Conservation (phyloP, 2,113 vertebrate species). For the Puma concolor region DNA sequence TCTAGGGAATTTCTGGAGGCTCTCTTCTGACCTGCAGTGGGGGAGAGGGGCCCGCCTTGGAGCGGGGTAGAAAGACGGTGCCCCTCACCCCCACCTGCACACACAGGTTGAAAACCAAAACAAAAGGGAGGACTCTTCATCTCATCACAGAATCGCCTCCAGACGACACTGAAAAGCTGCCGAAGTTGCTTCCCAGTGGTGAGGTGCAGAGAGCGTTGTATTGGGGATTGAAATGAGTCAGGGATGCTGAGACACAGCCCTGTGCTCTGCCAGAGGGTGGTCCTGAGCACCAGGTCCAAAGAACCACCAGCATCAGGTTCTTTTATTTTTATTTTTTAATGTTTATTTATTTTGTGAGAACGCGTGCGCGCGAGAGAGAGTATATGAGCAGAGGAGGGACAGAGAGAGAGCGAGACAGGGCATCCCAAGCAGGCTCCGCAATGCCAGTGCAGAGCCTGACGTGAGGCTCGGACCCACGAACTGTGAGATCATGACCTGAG, state of each 20-base stretch:
- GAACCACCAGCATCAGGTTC: no score
- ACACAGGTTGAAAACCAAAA: background rate
- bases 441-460: no score
- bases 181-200: background rate
- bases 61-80: background rate
- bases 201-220: rapidly evolving
- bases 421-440: no score
- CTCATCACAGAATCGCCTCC: background rate
- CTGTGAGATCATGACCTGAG: no score
- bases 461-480: no score
- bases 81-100: background rate
- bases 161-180: background rate
- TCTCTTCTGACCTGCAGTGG: background rate
- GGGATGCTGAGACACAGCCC: background rate
- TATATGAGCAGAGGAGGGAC: no score
- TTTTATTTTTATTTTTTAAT: no score
- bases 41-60: background rate
- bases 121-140: background rate
- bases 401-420: no score
- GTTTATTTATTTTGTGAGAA: no score
- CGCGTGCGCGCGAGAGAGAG: no score
- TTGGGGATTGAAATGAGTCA: background rate
- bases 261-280: background rate
- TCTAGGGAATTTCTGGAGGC: background rate
- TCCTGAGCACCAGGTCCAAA: no score